A percentile compares a stretch with the other conserved stretches of the same genome.
These are phyloP conservation scores for Ctenoplectra terminalis DNA, from an alignment of 1,140 invertebrate genomes.

Conservation along the genomic window DNA sequence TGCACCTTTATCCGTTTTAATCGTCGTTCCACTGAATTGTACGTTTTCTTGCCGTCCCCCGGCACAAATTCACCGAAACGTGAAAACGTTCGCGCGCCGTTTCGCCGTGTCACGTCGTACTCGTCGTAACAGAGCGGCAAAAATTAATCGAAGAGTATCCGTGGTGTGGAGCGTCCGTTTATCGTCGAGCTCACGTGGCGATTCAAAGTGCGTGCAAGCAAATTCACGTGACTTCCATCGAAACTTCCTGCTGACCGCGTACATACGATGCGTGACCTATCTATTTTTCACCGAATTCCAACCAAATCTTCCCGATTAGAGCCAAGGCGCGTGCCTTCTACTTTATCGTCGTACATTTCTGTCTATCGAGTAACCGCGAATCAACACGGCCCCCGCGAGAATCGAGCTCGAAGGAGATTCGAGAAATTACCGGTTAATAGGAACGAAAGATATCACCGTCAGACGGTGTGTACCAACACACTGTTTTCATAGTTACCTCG, in stretches of 20 bases:
- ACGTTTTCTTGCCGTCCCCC: neutral
- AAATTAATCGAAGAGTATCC: neutral
- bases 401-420: neutral
- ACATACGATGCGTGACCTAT: constrained; percentile 28
- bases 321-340: neutral
- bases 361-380: neutral
- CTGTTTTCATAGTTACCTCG: constrained; percentile 51
- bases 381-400: neutral
- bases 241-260: neutral
- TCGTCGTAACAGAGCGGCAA: neutral
- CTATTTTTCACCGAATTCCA: constrained; percentile 22
- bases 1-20: constrained; percentile 46
- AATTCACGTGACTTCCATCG: constrained; percentile 32
- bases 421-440: neutral
- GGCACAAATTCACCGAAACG: neutral
- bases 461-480: constrained; percentile 8
- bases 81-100: neutral
- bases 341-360: neutral
- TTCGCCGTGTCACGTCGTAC: neutral
- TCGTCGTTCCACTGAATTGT: constrained; percentile 2
- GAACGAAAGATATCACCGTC: constrained; percentile 9
- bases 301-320: constrained; percentile 6
- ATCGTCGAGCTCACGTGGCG: neutral
- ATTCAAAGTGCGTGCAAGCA: neutral
- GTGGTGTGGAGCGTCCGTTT: too few species aligned